Conservation (phyloP, 2,888 invertebrate species). For the Galerucella calmariensis region DNA sequence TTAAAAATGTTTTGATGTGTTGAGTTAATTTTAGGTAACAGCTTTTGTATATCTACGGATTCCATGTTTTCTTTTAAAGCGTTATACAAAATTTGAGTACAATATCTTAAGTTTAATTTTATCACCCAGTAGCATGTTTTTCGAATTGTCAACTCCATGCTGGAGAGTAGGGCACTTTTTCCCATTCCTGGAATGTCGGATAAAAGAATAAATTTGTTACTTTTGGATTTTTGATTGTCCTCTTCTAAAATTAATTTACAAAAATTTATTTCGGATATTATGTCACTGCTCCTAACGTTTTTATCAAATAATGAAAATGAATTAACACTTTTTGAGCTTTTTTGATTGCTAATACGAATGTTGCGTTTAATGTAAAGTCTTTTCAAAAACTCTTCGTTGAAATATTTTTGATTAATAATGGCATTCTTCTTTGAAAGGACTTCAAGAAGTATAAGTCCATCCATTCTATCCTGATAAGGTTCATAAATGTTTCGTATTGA, state of each 20-base stretch:
- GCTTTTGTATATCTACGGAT: slow-evolving; percentile 13
- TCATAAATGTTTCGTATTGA: slow-evolving; percentile 6
- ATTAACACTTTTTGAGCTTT: background rate
- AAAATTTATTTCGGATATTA: slow-evolving; percentile 5
- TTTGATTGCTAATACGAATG: background rate
- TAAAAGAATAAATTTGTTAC: slow-evolving; percentile 18
- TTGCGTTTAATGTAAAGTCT: background rate
- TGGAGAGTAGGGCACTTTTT: slow-evolving; percentile 20
- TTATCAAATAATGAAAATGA: background rate
- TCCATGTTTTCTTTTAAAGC: background rate
- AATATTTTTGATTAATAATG: background rate
- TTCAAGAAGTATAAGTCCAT: slow-evolving; percentile 8
- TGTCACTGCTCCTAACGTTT: no score
- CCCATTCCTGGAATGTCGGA: slow-evolving; percentile 29
- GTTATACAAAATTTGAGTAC: slow-evolving; percentile 11
- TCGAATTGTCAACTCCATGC: slow-evolving; percentile 2
- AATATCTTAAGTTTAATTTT: slow-evolving; percentile 22
- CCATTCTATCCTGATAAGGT: background rate
- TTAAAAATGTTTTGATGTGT: slow-evolving; percentile 14
- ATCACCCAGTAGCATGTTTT: slow-evolving; percentile 15
- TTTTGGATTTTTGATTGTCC: no score
- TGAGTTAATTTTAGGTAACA: background rate
- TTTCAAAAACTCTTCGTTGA: background rate
- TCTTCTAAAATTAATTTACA: background rate
- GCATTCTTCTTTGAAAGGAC: background rate